These are phyloP conservation scores for Venustaconcha ellipsiformis DNA, from an alignment of 1,140 invertebrate species.

Conservation along the genomic window DNA sequence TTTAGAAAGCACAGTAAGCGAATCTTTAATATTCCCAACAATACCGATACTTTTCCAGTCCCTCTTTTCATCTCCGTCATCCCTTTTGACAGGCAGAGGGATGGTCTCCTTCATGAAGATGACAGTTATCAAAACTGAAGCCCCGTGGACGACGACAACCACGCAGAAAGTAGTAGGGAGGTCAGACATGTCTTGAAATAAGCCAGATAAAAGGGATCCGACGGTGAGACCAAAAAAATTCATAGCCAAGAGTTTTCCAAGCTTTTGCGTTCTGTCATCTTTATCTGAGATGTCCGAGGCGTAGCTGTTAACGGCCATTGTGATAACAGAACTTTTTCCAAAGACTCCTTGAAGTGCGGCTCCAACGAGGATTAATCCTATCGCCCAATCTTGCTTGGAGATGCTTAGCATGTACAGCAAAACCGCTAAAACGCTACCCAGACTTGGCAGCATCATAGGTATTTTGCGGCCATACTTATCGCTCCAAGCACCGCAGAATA, in stretches of 20 bases:
- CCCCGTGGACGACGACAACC: slow-evolving; percentile 46
- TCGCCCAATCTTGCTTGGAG: slow-evolving; percentile 23
- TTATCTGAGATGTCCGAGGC: slow-evolving; percentile 58
- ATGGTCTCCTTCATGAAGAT: slow-evolving; percentile 53
- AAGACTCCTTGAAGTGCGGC: slow-evolving; percentile 58
- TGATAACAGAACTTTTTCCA: slow-evolving; percentile 65
- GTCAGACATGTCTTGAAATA: slow-evolving; percentile 51
- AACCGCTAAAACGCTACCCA: slow-evolving; percentile 61
- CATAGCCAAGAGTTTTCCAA: slow-evolving; percentile 65
- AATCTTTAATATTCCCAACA: slow-evolving; percentile 50
- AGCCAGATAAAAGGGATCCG: slow-evolving; percentile 61
- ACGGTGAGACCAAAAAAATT: slow-evolving; percentile 66
- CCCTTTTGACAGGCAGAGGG: slow-evolving; percentile 24
- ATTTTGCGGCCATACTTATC: slow-evolving; percentile 65
- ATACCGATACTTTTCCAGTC: slow-evolving; percentile 31
- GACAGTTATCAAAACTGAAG: slow-evolving; percentile 47
- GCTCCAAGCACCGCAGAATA: slow-evolving; percentile 68
- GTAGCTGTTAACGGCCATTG: slow-evolving; percentile 68
- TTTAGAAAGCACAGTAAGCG: slow-evolving; percentile 47
- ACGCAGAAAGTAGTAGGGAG: slow-evolving; percentile 51
- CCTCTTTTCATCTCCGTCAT: slow-evolving; percentile 23
- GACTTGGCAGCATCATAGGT: slow-evolving; percentile 65
- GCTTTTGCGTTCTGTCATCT: slow-evolving; percentile 54
- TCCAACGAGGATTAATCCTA: slow-evolving; percentile 58
- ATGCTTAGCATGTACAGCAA: slow-evolving; percentile 59